Conservation (phyloP, 2,797 vertebrate genomes). For the Carapus acus region DNA sequence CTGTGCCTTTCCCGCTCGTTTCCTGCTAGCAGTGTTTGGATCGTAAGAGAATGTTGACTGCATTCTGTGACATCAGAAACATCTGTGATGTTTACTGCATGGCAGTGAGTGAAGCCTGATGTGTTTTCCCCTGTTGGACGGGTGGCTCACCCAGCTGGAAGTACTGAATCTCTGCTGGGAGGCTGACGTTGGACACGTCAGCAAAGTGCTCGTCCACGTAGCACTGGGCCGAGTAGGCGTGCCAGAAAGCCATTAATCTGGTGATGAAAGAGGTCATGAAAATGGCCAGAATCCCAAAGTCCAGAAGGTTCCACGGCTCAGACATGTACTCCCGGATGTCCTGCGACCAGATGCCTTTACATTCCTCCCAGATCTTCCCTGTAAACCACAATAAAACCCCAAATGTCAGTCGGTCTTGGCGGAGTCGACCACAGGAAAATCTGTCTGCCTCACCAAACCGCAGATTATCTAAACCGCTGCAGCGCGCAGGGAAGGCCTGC, state of each 20-base stretch:
- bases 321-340: conserved; percentile 90
- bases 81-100: no score
- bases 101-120: no score
- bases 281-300: conserved; percentile 92
- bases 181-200: conserved; percentile 75
- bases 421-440: no score
- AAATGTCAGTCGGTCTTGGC: no score
- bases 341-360: conserved; percentile 92
- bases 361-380: conserved; percentile 98
- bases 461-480: background rate
- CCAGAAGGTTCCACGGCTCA: conserved; percentile 94
- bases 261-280: conserved; percentile 93
- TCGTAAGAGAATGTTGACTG: no score
- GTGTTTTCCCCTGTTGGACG: no score
- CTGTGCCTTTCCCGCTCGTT: no score
- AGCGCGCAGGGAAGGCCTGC: background rate
- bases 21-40: no score
- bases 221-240: conserved; percentile 85
- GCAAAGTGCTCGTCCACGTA: conserved; percentile 79
- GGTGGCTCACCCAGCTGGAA: conserved; percentile 93
- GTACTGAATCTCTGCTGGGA: conserved; percentile 87
- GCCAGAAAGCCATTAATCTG: conserved; percentile 95
- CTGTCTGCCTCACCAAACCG: no score
- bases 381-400: no score
- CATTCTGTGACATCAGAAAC: no score